These are phyloP conservation scores for Drosophila pruinosa DNA, from an alignment of 1,140 invertebrate genomes.

Conservation along the genomic window DNA sequence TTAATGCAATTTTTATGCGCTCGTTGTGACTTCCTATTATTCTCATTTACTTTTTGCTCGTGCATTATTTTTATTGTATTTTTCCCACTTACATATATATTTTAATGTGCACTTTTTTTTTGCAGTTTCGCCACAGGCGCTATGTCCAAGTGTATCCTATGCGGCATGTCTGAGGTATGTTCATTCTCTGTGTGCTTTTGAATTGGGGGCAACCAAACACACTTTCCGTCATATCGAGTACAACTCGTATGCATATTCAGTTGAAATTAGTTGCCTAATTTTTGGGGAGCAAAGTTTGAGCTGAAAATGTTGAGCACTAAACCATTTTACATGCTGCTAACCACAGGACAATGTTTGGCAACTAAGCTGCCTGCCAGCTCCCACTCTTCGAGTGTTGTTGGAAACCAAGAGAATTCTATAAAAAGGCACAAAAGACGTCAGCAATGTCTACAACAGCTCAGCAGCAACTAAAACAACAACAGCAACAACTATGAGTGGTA, in stretches of 20 bases:
- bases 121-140: constrained; percentile 12
- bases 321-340: constrained; percentile 76
- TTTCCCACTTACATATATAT: too few species aligned
- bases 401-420: constrained; percentile 70
- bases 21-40: constrained; percentile 68
- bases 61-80: constrained; percentile 26
- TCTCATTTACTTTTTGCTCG: constrained; percentile 38
- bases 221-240: background rate
- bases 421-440: constrained; percentile 78
- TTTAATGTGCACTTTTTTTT: constrained; percentile 42
- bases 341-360: constrained; percentile 69
- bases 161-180: constrained; percentile 18
- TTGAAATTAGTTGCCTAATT: constrained; percentile 34
- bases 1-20: constrained; percentile 80
- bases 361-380: constrained; percentile 27
- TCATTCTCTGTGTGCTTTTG: background rate
- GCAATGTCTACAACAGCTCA: constrained; percentile 66
- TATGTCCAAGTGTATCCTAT: constrained; percentile 29
- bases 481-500: constrained; percentile 8
- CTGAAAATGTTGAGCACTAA: constrained; percentile 63
- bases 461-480: constrained; percentile 33
- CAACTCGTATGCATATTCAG: background rate
- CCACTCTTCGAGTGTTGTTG: too few species aligned
- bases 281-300: constrained; percentile 23
- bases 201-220: background rate